Conservation (phyloP, 2,113 vertebrate genomes). For the Caracal caracal region DNA sequence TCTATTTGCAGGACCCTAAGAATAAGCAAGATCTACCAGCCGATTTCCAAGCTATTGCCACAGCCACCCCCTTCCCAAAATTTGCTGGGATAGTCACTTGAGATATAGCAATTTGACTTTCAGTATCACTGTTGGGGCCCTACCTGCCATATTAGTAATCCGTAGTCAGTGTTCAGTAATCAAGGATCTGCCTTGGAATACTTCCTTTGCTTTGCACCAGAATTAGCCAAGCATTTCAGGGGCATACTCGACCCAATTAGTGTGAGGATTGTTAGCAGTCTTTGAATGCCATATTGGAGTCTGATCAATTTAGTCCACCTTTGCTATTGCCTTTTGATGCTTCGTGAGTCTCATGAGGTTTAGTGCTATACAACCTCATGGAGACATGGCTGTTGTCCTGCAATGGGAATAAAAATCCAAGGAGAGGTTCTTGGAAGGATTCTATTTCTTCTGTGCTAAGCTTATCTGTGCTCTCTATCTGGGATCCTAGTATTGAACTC, state of each 20-base stretch:
- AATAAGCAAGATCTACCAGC: neutral
- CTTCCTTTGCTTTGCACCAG: neutral
- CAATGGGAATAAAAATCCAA: neutral
- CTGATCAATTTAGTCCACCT: neutral
- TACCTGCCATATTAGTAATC: neutral
- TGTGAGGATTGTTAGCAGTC: neutral
- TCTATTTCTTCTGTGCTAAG: neutral
- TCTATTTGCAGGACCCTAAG: neutral
- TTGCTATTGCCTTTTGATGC: neutral
- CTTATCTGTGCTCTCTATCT: neutral
- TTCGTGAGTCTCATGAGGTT: neutral
- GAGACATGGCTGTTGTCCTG: neutral
- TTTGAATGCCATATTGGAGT: neutral
- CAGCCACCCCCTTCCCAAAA: neutral
- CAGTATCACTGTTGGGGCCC: neutral
- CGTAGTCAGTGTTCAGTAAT: too few species aligned
- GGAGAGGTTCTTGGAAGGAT: neutral
- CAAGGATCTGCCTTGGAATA: neutral
- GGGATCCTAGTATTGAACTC: neutral
- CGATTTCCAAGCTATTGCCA: neutral
- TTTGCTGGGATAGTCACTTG: neutral
- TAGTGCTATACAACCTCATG: neutral
- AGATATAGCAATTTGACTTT: neutral
- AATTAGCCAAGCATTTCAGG: neutral
- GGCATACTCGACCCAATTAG: neutral